Evolutionary conservation across 1,140 invertebrate species (phyloP), one percentile per base, ranked within the genome.

Genomic region (Drosophila pandora): DNA sequence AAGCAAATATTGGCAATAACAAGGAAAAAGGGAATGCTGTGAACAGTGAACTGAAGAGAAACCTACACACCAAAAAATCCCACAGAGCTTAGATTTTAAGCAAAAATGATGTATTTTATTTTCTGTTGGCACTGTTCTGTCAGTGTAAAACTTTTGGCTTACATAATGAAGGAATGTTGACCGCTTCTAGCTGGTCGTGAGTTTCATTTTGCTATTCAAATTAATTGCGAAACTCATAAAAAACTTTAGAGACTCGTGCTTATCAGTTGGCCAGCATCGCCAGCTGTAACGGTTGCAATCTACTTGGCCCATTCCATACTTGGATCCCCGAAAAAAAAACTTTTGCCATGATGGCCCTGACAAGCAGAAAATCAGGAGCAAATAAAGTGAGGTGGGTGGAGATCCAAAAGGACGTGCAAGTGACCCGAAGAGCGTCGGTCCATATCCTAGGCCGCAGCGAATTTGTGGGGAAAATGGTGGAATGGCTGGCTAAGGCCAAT

Each of bases 171-270:
- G 41, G 41, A 28, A 47, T 69, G 57, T 49, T 41, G 8, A 34
- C 10, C 23, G 45, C 21, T 47, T 39, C 32, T 52, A 53, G 34
- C 43, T 37, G 37, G 25, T 1, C 12, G 23, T 25, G 23, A 48
- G 30, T 68, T 48, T 48, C n/a, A 28, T 13, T 23, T 2, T 53
- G 67, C 57, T 43, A 50, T 82, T 72, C 61, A 47, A 72, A 82
- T 78, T 81, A 81, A 81, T 81, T 81, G 73, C 58, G 32, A 60
- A 60, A 52, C 37, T 55, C 78, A 61, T 82, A 64, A 72, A 78
- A 76, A 50, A 76, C 75, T 72, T 68, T 58, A 57, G 23, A 55
- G 30, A 54, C 49, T 52, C 54, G 45, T 58, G 47, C 52, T 67
- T 84, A 80, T 85, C 81, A 77, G 62, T 55, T 47, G 34, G 64